Conservation (phyloP, 2,113 vertebrate genomes). For the Patagioenas fasciata region DNA sequence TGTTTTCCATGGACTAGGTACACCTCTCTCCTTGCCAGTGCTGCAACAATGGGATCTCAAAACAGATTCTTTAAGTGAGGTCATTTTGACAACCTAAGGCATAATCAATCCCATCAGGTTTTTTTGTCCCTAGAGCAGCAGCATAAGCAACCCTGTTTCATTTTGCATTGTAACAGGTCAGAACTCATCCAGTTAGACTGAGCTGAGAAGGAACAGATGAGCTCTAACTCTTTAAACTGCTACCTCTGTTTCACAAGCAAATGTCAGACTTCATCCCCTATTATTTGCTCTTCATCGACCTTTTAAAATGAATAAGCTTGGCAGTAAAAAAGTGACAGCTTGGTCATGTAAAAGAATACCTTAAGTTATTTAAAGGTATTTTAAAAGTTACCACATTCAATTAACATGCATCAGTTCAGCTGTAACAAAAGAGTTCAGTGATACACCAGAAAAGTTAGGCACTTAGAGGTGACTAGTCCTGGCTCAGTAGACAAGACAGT, state of each 20-base stretch:
- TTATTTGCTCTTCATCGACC: conserved; percentile 35
- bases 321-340: background rate
- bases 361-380: background rate
- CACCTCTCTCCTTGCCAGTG: background rate
- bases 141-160: background rate
- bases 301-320: conserved; percentile 22
- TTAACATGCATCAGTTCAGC: background rate
- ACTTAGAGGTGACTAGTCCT: background rate
- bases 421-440: background rate
- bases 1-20: background rate
- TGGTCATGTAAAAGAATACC: background rate
- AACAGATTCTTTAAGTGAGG: background rate
- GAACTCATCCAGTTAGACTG: background rate
- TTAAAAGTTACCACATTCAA: background rate
- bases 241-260: conserved; percentile 25
- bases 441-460: background rate
- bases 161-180: background rate
- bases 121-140: background rate
- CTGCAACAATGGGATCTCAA: background rate
- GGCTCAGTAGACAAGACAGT: background rate
- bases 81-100: background rate
- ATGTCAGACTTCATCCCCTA: conserved; percentile 25
- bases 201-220: background rate
- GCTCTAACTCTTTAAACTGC: background rate
- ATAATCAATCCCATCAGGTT: background rate